Base-by-base conservation (phyloP, 2,888 invertebrate species). In the Ichneumoninae sp. region DNA sequence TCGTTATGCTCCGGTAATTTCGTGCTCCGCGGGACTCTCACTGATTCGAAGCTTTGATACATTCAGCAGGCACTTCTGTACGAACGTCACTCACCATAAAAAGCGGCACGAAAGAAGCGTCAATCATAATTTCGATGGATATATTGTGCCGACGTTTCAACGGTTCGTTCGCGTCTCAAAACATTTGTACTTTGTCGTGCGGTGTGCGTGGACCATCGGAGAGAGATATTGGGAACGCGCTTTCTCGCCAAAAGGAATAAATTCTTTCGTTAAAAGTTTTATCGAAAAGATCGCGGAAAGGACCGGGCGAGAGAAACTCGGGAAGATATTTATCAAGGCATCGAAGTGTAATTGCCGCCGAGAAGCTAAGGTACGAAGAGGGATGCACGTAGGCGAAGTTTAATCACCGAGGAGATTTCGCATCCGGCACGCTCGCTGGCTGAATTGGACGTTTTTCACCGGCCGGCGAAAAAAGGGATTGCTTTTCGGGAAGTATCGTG, bases 51-150 rank as follows among this genome's bases (percentile, higher is more conserved):
- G 68, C 68, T 82, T 63, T 33, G 60, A 78, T 73, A 81, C 52
- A 52, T 78, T 68, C 81, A 60, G 75, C n/a, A 52, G 69, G 74
- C 78, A 26, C 36, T 75, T 73, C 73, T 66, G 71, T 76, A 54
- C 68, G 78, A 80, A 83, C 78, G 91, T 91, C 91, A 91, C 79
- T 92, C 91, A 90, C 82, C 44, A 88, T 91, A 88, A 91, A 89
- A 68, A 85, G 88, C 90, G 89, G 89, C 83, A 52, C 77, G 87
- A 89, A 89, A 90, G 87, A 88, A 83, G 88, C 91, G 92, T 92
- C 91, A 83, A 90, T 92, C 92, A 90, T 89, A 89, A 91, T 91
- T 83, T 63, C 52, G 33, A 54, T 66, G 68, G 30, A n/a, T 50
- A 33, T 44, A 40, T 22, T 10, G 30, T 33, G 22, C 78, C 40